Percentiles rank a stretch among this genome's conserved stretches.
These are phyloP conservation scores for Trinectes maculatus DNA, from an alignment of 2,113 vertebrate genomes.

Conservation along the genomic window DNA sequence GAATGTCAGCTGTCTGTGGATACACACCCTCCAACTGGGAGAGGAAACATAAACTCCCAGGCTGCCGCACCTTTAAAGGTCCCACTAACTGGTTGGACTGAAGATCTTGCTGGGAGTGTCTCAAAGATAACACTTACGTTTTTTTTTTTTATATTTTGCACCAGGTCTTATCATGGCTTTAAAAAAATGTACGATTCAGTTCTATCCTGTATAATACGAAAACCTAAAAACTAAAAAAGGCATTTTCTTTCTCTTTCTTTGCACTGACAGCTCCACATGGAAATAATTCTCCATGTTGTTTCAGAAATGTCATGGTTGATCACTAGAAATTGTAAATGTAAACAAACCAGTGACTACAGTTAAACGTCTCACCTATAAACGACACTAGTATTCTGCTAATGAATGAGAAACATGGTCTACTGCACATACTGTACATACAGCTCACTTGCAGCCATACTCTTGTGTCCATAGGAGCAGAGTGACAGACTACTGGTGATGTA, in stretches of 20 bases:
- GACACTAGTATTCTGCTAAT: background rate
- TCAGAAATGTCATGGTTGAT: too few species aligned
- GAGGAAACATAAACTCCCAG: constrained; percentile 62
- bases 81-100: constrained; percentile 42
- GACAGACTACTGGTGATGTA: constrained; percentile 92
- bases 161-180: constrained; percentile 1
- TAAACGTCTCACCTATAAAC: background rate
- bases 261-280: too few species aligned
- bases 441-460: constrained; percentile 1
- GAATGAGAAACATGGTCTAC: background rate
- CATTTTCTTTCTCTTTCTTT: too few species aligned
- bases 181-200: too few species aligned
- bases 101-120: constrained; percentile 11
- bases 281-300: too few species aligned
- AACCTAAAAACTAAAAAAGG: too few species aligned
- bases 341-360: background rate
- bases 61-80: constrained; percentile 63
- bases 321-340: background rate
- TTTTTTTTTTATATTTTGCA: background rate
- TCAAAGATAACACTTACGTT: constrained; percentile 15
- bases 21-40: constrained; percentile 70
- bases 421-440: background rate
- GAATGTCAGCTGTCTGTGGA: constrained; percentile 81
- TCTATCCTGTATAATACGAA: too few species aligned
- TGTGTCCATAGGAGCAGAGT: constrained; percentile 85